Evolutionary conservation across 23 tunicate species (phyloP), one percentile per base, ranked within the genome.

Genomic region (Ciona savignyi): DNA sequence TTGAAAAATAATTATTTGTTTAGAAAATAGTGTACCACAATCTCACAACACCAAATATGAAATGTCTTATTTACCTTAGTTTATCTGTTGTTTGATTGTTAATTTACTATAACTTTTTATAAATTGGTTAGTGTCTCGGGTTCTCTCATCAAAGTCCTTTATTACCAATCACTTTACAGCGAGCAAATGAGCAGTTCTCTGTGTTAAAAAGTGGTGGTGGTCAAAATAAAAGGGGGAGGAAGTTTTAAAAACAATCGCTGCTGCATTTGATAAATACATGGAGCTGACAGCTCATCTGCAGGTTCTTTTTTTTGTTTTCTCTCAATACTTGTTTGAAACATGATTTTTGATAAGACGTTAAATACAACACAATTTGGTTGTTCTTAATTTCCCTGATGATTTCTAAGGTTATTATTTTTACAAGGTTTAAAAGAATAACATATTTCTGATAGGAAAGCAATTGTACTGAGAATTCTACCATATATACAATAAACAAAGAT

Each of bases 181-280:
- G 99, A 78, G 89, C 83, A 9, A 94, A 94, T 60, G 95, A 94
- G 62, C 95, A 94, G 87, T 94, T 94, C 65, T 21, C 83, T 2
- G 73, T 78, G 60, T 66, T 94, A 72, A 94, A 94, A 65, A 66
- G 72, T 74, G 90, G 95, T 32, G 80, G 74, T 15, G 95, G 89
- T 2, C 77, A 72, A 34, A 76, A 78, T 70, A 75, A 65, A 20
- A 63, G 99, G n/a, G n/a, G 34, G 95, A 94, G 34, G 94, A 94
- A 24, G 86, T 87, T 1, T 72, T 94, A 74, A 83, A 86, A 67
- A 86, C 78, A 23, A 87, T 87, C 68, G 86, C 95, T 49, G 95
- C 95, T 21, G 99, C 86, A n/a, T 82, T 82, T 64, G 99, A 94
- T 74, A 77, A 89, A 1, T 94, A 75, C 63, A 33, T 65, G 60